A percentile compares a stretch with the other conserved stretches of the same genome.
Evolutionary conservation across 2,113 vertebrate genomes (phyloP).

Genomic region (Gnathonemus longibarbis): DNA sequence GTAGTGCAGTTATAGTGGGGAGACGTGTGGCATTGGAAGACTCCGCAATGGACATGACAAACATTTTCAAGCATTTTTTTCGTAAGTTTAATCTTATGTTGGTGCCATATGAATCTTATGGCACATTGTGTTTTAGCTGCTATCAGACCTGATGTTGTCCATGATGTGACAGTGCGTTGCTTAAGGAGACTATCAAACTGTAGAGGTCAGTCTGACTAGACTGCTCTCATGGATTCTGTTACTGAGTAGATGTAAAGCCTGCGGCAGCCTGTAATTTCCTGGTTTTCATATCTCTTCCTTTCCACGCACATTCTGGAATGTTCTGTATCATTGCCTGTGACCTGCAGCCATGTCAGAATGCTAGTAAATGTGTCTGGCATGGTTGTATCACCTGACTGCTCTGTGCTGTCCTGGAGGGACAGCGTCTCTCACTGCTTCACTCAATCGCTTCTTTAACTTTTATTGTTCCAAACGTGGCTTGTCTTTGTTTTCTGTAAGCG

Average conservation of each 20-base stretch:
- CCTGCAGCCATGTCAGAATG: neutral
- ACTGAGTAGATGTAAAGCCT: neutral
- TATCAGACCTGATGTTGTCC: neutral
- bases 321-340: neutral
- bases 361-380: neutral
- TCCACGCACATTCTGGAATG: neutral
- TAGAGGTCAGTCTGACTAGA: neutral
- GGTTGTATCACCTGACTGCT: neutral
- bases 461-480: neutral
- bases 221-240: neutral
- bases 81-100: slow-evolving; percentile 61
- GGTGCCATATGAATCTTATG: neutral
- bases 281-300: neutral
- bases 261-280: neutral
- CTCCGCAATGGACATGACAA: slow-evolving; percentile 78
- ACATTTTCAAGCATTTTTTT: slow-evolving; percentile 78
- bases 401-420: neutral
- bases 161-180: neutral
- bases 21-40: slow-evolving; percentile 55
- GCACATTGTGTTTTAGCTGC: neutral
- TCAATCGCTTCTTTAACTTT: neutral
- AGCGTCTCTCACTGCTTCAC: neutral
- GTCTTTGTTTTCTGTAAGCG: neutral
- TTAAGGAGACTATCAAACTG: neutral
- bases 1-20: slow-evolving; percentile 62